These are phyloP conservation scores for Hydrochoerus hydrochaeris DNA, from an alignment of 2,113 vertebrate genomes.

Conservation along the genomic window DNA sequence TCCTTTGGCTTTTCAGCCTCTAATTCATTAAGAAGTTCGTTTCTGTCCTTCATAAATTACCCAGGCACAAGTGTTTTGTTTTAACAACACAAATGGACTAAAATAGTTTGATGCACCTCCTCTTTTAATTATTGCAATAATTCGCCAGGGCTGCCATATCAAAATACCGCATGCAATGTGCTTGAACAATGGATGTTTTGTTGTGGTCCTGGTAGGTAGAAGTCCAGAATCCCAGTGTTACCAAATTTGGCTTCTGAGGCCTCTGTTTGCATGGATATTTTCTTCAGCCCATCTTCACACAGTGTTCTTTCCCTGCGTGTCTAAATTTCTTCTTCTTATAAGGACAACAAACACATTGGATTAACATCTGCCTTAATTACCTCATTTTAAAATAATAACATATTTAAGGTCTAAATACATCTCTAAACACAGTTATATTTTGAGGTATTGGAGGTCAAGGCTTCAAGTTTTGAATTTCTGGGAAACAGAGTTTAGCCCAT, in stretches of 20 bases:
- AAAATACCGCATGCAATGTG: not conserved
- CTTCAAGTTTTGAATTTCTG: not conserved
- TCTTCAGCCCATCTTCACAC: not conserved
- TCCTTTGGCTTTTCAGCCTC: not conserved
- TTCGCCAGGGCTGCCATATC: not conserved
- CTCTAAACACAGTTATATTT: not conserved
- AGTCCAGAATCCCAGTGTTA: rapidly evolving
- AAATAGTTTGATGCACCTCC: not conserved
- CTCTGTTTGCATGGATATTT: not conserved
- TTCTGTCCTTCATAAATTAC: not conserved
- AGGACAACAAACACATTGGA: not conserved
- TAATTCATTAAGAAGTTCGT: not conserved
- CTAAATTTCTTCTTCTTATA: not conserved
- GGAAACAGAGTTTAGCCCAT: not conserved
- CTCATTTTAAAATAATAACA: not conserved
- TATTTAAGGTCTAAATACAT: not conserved
- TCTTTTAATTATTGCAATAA: not conserved
- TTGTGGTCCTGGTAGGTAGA: not conserved
- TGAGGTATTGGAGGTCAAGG: not conserved
- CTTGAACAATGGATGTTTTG: not conserved
- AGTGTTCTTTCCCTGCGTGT: not conserved
- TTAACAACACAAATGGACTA: not conserved
- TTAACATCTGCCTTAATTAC: not conserved
- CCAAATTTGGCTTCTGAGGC: not conserved
- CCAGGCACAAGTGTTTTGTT: not conserved